phyloP scores from a whole-genome alignment of 1,140 invertebrate species.

The Leucophenga varia region DNA sequence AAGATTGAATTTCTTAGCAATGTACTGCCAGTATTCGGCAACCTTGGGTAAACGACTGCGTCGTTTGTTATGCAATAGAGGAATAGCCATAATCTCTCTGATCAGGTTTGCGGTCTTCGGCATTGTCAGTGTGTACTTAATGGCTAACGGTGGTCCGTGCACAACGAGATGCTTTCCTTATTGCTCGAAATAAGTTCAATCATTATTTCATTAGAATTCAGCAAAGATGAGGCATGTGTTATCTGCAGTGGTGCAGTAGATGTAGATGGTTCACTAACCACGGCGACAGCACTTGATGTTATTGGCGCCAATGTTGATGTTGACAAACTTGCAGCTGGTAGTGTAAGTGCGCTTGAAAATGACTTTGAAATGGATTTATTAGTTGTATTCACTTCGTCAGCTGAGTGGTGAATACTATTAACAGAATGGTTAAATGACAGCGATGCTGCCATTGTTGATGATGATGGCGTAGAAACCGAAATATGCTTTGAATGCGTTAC shows the following conservation, averaged over 20 bases:
- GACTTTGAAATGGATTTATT: too few species aligned
- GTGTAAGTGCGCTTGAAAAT: too few species aligned
- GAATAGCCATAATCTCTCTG: constrained; percentile 37
- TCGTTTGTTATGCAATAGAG: constrained; percentile 29
- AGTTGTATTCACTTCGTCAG: too few species aligned
- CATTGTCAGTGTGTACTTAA: constrained; percentile 26
- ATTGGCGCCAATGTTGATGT: background rate
- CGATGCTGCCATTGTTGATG: too few species aligned
- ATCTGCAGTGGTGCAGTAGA: background rate
- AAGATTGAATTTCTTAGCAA: constrained; percentile 29
- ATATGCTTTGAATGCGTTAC: too few species aligned
- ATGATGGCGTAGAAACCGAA: too few species aligned
- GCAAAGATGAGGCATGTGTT: too few species aligned
- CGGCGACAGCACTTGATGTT: too few species aligned
- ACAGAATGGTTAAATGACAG: too few species aligned
- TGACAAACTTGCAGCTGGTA: background rate
- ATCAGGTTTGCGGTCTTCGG: constrained; percentile 16
- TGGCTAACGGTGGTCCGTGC: constrained; percentile 11
- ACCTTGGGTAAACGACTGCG: background rate
- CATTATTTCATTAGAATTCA: constrained; percentile 17
- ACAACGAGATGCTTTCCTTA: constrained; percentile 11
- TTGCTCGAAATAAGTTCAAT: constrained; percentile 14
- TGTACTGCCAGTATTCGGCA: constrained; percentile 19
- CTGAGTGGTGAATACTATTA: too few species aligned
- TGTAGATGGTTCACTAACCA: background rate